Base-by-base conservation (phyloP, 2,888 invertebrate species). In the Rhingia campestris region DNA sequence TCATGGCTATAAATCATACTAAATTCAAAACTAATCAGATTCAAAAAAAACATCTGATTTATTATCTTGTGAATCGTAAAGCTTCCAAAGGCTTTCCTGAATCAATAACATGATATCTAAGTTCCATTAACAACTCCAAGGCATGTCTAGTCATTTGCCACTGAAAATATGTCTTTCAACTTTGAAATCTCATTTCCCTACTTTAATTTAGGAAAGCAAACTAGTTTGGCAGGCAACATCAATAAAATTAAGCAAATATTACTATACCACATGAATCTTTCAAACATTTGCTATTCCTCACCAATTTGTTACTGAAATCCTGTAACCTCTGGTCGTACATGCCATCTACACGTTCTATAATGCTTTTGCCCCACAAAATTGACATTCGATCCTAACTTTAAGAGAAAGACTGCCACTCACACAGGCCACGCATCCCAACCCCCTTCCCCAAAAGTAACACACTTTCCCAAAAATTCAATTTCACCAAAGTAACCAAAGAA, bases 361-460 rank as follows among this genome's bases (percentile, higher is more conserved):
- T 56, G 32, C 47, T 54, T 22, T 22, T 22, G 22, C 22, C 30
- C 30, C 22, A 39, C 47, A 33, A 59, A 51, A 43, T 59, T 67
- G 75, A 75, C 66, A 75, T 66, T 59, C 43, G 66, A 75, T 75
- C 58, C 59, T 41, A 74, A 74, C 64, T 74, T 56, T 51, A 74
- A 41, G 47, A 64, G 56, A 12, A 64, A 43, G 66, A 74, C 6
- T 74, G 41, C 56, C 58, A 74, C 22, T 22, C 22, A 22, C 22
- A 1, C 22, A 22, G 22, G 22, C 22, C 22, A 22, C 22, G 22
- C 22, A 22, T 22, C 22, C 22, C 22, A 1, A 2, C 7, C 9
- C 0, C 35, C 35, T 9, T 33, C 22, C 33, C 35, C 10, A 1
- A 37, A 6, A 43, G 41, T 32, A 51, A 43, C 39, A 73, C 43